phyloP scores from a whole-genome alignment of 2,888 invertebrate species.

The Synergus gifuensis region DNA sequence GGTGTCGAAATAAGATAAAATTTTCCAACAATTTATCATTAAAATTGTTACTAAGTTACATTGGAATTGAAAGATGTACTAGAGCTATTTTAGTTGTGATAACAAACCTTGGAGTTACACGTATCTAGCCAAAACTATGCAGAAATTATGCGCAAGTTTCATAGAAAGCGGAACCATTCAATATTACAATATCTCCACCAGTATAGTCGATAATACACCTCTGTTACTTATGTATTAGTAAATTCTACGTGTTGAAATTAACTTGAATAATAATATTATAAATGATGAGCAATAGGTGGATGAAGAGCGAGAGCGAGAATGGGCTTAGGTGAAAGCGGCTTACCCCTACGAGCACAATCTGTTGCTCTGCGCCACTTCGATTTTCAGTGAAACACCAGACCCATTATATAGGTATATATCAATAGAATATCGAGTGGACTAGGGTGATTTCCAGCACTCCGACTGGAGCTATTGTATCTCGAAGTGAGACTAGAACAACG shows the following conservation, averaged over 20 bases:
- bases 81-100: not conserved
- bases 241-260: slow-evolving; percentile 54
- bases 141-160: not conserved
- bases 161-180: not conserved
- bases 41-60: not conserved
- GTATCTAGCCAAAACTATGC: not conserved
- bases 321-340: slow-evolving; percentile 60
- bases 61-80: not conserved
- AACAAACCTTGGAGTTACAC: not conserved
- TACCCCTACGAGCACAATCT: slow-evolving; percentile 58
- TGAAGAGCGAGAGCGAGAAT: slow-evolving; percentile 55
- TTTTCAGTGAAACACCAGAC: slow-evolving; percentile 54
- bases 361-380: slow-evolving; percentile 56
- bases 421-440: slow-evolving; percentile 40
- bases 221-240: slow-evolving; percentile 43
- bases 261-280: slow-evolving; percentile 48
- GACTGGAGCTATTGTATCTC: slow-evolving; percentile 35
- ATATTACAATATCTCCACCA: not conserved
- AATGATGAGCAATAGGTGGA: slow-evolving; percentile 47
- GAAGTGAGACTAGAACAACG: slow-evolving; percentile 26
- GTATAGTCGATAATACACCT: not conserved
- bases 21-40: no score
- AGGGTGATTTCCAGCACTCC: slow-evolving; percentile 29
- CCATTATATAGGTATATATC: slow-evolving; percentile 36
- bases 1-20: not conserved